A percentile compares a stretch with the other conserved stretches of the same genome.
Evolutionary conservation across 2,888 invertebrate species (phyloP).

Genomic region (Euproctis similis): DNA sequence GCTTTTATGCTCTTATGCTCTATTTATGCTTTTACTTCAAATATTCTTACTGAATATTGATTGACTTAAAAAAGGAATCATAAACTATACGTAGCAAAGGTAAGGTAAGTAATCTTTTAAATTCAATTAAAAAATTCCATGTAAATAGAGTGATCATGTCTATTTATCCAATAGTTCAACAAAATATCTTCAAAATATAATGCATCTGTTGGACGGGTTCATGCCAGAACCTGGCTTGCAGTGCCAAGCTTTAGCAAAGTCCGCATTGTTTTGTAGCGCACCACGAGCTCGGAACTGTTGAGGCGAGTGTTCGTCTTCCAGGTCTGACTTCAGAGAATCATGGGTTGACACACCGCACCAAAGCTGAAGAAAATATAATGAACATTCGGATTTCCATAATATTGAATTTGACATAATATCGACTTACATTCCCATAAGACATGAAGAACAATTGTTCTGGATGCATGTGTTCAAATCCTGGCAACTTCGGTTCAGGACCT

Average conservation of each 20-base stretch:
- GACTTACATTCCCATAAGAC: slow-evolving; percentile 85
- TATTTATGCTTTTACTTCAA: too few species aligned
- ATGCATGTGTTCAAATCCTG: slow-evolving; percentile 82
- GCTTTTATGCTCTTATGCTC: too few species aligned
- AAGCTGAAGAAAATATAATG: too few species aligned
- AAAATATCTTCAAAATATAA: slow-evolving; percentile 46
- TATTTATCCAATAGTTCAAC: too few species aligned
- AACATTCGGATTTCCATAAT: too few species aligned
- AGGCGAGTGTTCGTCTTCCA: slow-evolving; percentile 85
- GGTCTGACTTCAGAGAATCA: slow-evolving; percentile 77
- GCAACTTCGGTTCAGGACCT: slow-evolving; percentile 79
- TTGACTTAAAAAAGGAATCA: too few species aligned
- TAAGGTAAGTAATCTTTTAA: too few species aligned
- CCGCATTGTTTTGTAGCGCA: slow-evolving; percentile 81
- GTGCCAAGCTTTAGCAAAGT: slow-evolving; percentile 80
- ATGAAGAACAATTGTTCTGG: slow-evolving; percentile 87
- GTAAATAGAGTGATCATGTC: too few species aligned
- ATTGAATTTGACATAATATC: too few species aligned
- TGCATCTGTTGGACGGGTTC: slow-evolving; percentile 71
- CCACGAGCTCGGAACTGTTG: slow-evolving; percentile 81
- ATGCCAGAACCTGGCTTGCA: slow-evolving; percentile 69
- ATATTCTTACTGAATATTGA: too few species aligned
- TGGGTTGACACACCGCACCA: slow-evolving; percentile 88
- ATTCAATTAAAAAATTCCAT: too few species aligned
- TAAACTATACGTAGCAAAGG: too few species aligned